phyloP scores from a whole-genome alignment of 2,888 invertebrate species.

The Erebia aethiops region DNA sequence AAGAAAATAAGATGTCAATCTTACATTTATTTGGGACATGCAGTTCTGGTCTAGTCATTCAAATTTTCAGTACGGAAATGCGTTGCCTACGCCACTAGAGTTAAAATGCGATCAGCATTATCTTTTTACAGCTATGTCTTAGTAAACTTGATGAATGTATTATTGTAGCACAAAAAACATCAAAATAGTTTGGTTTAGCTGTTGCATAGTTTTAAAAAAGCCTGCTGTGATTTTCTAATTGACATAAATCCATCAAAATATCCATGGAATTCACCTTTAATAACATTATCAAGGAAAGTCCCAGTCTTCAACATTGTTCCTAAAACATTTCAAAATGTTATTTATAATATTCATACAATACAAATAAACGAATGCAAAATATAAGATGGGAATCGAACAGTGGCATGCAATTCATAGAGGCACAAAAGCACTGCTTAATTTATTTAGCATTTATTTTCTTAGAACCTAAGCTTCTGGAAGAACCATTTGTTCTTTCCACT shows the following conservation, averaged over 20 bases:
- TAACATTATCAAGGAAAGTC: constrained; percentile 38
- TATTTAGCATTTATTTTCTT: no score
- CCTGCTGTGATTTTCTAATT: constrained; percentile 14
- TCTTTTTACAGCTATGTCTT: constrained; percentile 13
- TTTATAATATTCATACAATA: background rate
- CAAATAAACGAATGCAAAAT: background rate
- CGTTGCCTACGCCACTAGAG: background rate
- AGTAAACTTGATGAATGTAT: constrained; percentile 19
- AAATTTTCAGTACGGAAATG: background rate
- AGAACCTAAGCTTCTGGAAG: no score
- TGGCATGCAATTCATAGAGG: no score
- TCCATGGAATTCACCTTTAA: constrained; percentile 33
- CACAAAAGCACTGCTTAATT: no score
- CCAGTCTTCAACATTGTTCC: constrained; percentile 40
- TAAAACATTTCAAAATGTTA: constrained; percentile 25
- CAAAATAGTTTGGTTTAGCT: background rate
- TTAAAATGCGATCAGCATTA: background rate
- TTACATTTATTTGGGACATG: no score
- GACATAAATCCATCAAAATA: background rate
- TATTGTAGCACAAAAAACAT: constrained; percentile 20
- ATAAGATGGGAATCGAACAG: background rate
- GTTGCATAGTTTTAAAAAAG: constrained; percentile 9
- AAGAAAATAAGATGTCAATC: no score
- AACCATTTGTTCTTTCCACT: no score
- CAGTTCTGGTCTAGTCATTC: no score